phyloP scores from a whole-genome alignment of 2,113 vertebrate species.

The Lichenostomus cassidix region DNA sequence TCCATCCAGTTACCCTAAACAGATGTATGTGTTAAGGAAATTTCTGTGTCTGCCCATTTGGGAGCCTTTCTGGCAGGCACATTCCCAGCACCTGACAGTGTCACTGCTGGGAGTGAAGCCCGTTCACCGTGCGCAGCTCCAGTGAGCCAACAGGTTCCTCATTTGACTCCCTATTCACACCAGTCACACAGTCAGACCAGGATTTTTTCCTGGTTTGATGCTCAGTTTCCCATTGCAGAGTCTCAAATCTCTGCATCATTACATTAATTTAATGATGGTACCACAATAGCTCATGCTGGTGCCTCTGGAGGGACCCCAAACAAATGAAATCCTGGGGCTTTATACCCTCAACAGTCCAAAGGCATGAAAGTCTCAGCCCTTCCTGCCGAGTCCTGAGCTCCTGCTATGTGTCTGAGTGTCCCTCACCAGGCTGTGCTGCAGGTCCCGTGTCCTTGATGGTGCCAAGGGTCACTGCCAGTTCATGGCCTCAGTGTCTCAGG shows the following conservation, averaged over 20 bases:
- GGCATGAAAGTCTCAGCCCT: fast-evolving
- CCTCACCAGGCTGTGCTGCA: not conserved
- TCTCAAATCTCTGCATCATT: not conserved
- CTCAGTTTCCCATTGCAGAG: not conserved
- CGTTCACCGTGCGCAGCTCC: not conserved
- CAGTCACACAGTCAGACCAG: not conserved
- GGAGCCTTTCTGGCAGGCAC: not conserved
- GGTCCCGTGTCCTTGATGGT: fast-evolving
- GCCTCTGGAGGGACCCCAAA: not conserved
- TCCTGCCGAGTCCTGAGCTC: not conserved
- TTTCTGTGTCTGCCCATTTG: not conserved
- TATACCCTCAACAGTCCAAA: not conserved
- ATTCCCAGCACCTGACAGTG: not conserved
- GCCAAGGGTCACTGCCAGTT: not conserved
- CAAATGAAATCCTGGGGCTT: not conserved
- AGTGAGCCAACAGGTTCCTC: not conserved
- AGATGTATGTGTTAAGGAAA: not conserved
- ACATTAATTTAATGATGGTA: not conserved
- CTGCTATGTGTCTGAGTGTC: not conserved
- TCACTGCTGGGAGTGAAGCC: not conserved
- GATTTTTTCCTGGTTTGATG: not conserved
- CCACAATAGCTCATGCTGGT: fast-evolving
- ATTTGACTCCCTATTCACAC: not conserved
- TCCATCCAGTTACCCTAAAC: not conserved
- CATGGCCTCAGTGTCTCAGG: not conserved